Percentiles rank a stretch among this genome's conserved stretches.
Evolutionary conservation across 2,113 vertebrate species (phyloP).

Genomic region (Kryptolebias marmoratus): DNA sequence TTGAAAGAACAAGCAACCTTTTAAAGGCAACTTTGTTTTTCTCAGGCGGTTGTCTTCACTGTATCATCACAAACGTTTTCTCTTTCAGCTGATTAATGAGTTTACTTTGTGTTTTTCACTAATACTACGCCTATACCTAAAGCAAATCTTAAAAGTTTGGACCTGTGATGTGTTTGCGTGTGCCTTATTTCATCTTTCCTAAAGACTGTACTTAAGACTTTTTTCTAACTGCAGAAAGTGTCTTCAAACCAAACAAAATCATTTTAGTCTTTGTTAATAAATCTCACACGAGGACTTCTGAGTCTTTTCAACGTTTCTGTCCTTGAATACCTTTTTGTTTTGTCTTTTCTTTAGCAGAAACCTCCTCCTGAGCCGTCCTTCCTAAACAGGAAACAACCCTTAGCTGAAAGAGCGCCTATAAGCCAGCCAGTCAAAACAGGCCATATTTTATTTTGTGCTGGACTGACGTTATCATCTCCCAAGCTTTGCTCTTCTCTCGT

Average conservation of each 20-base stretch:
- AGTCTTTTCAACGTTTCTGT: conserved; percentile 37
- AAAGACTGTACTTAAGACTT: conserved; percentile 12
- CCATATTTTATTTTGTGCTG: conserved; percentile 67
- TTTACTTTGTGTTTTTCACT: not conserved
- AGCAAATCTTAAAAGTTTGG: no score
- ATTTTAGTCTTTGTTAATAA: conserved; percentile 37
- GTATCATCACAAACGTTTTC: not conserved
- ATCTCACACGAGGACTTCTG: conserved; percentile 21
- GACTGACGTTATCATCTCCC: conserved; percentile 62
- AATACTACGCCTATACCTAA: no score
- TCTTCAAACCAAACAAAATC: conserved; percentile 24
- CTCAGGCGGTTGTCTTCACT: no score
- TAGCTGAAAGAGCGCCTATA: conserved; percentile 54
- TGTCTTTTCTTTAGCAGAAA: conserved; percentile 55
- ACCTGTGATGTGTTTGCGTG: not conserved
- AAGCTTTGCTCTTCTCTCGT: conserved; percentile 62
- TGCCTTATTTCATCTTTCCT: conserved; percentile 19
- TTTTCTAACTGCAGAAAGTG: conserved; percentile 16
- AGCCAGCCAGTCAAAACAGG: conserved; percentile 73
- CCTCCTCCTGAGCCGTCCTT: conserved; percentile 47
- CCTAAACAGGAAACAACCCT: conserved; percentile 67
- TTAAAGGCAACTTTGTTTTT: no score
- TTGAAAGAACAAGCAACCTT: no score
- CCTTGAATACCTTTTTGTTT: conserved; percentile 59
- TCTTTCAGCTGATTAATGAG: not conserved